phyloP scores from a whole-genome alignment of 2,113 vertebrate species.

The Heteronetta atricapilla region DNA sequence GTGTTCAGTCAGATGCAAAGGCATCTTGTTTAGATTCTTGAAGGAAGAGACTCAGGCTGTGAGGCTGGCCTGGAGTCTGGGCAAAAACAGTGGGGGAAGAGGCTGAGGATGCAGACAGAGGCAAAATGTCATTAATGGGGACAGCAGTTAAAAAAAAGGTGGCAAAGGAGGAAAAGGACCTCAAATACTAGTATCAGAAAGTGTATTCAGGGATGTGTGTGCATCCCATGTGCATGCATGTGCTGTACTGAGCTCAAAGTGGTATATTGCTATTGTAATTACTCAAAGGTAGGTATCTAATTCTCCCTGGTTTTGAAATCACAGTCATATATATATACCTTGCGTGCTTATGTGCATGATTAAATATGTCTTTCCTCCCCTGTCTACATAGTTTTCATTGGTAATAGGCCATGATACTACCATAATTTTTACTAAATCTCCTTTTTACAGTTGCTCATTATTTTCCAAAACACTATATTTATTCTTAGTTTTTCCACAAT shows the following conservation, averaged over 20 bases:
- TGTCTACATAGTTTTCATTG: background rate
- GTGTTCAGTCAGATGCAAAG: conserved; percentile 61
- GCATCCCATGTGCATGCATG: background rate
- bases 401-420: background rate
- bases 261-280: background rate
- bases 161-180: background rate
- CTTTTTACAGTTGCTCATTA: background rate
- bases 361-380: background rate
- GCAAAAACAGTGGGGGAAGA: conserved; percentile 7
- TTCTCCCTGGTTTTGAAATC: background rate
- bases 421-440: background rate
- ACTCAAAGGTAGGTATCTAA: background rate
- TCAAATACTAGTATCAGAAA: background rate
- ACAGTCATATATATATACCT: background rate
- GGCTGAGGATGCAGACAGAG: background rate
- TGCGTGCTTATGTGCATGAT: background rate
- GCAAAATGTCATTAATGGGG: background rate
- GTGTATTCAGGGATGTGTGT: background rate
- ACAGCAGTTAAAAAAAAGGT: background rate
- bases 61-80: background rate
- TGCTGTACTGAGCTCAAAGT: background rate
- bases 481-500: background rate
- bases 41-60: conserved; percentile 32
- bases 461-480: background rate
- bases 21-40: conserved; percentile 46